Evolutionary conservation across 2,888 invertebrate genomes (phyloP), one percentile per base, ranked within the genome.

Genomic region (Tortricodes alternella): DNA sequence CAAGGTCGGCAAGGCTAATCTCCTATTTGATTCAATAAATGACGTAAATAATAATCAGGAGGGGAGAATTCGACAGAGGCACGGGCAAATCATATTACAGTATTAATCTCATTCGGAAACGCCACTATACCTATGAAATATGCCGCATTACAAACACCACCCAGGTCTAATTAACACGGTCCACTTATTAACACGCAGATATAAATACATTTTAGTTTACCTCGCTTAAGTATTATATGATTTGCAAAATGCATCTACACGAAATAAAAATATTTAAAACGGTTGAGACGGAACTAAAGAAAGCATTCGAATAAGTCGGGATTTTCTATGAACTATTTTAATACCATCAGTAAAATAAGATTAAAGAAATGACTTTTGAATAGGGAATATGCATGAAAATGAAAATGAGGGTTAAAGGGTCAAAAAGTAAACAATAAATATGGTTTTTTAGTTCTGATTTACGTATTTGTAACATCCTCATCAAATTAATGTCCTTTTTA

Each of bases 101-200:
- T 61, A 68, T 67, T 68, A 71, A 72, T 68, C 67, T 65, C 62
- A 62, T 73, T 65, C 56, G 57, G 46, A 46, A 65, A 66, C 59
- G 52, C 56, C 60, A 62, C 61, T 64, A 65, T 46, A 58, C 53
- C 62, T 49, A 41, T 64, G 61, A 64, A 67, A 66, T 62, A 65
- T 16, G 49, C 55, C 61, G 59, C 65, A 65, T 53, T 50, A 53
- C 49, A 65, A 71, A 72, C 66, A 65, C 53, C 65, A n/a, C 61
- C 59, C 53, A 53, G 49, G 62, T 52, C 57, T 73, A 71, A 76
- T 77, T 72, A 74, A 66, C 69, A 63, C 63, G 50, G 60, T 60
- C 65, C 62, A 68, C 43, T 59, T 61, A 64, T 59, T 67, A 67
- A 66, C 52, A 32, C 46, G 39, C 43, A 13, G 11, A 18, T 24